These are phyloP conservation scores for Lasioglossum pauxillum DNA, from an alignment of 2,888 invertebrate genomes.

Conservation along the genomic window DNA sequence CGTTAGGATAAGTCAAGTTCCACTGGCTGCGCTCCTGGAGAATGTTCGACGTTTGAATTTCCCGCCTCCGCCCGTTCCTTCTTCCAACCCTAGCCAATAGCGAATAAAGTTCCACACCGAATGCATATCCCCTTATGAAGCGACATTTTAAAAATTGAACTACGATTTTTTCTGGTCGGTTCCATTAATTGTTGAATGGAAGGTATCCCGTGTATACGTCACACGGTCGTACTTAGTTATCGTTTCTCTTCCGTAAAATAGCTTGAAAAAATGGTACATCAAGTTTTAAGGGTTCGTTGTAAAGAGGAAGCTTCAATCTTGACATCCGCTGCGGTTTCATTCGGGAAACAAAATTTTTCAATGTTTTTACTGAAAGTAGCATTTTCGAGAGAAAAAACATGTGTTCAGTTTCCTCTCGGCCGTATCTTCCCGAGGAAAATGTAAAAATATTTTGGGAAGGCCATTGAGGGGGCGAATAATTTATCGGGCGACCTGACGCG, in stretches of 20 bases:
- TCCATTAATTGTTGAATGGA: too few relatives aligned
- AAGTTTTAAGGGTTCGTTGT: not conserved
- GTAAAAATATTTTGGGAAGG: not conserved
- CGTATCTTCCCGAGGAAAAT: not conserved
- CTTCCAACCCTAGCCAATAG: not conserved
- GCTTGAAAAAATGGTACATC: not conserved
- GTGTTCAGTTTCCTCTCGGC: not conserved
- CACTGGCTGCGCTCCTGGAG: not conserved
- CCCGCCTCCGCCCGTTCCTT: not conserved
- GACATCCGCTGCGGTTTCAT: not conserved
- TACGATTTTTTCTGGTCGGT: too few relatives aligned
- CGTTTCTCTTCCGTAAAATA: not conserved
- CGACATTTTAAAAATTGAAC: too few relatives aligned
- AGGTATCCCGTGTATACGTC: too few relatives aligned
- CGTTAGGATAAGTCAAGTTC: slow-evolving; percentile 36
- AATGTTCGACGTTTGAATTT: slow-evolving; percentile 30
- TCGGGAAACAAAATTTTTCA: not conserved
- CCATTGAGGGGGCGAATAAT: not conserved
- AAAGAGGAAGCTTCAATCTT: not conserved
- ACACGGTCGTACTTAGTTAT: not conserved
- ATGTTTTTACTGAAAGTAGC: not conserved
- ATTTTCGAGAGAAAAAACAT: not conserved
- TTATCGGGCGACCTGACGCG: not conserved
- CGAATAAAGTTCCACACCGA: not conserved
- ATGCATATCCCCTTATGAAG: not conserved